phyloP scores from a whole-genome alignment of 2,113 vertebrate species.

The chimpanzee (Pan troglodytes) region NHGRI_mPanTro3-v2.1_pri NC_072413.2:60877501-60878000 shows the following conservation, averaged over 20 bases:
- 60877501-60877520: not conserved
- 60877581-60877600: not conserved
- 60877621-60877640: not conserved
- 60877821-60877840: not conserved
- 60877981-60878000: not conserved
- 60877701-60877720: not conserved
- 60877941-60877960: not conserved
- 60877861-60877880: not conserved
- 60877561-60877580: not conserved
- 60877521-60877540: not conserved
- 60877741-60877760: not conserved
- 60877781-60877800: not conserved
- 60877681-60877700: not conserved
- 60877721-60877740: not conserved
- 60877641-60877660: not conserved
- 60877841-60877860: not conserved
- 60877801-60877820: not conserved
- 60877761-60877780: not conserved
- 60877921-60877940: not conserved
- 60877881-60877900: constrained; percentile 33
- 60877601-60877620: not conserved
- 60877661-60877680: not conserved
- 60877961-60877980: not conserved
- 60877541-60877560: not conserved
- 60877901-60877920: not conserved